phyloP scores from a whole-genome alignment of 2,797 vertebrate genomes.

The Naso thynnoides region DNA sequence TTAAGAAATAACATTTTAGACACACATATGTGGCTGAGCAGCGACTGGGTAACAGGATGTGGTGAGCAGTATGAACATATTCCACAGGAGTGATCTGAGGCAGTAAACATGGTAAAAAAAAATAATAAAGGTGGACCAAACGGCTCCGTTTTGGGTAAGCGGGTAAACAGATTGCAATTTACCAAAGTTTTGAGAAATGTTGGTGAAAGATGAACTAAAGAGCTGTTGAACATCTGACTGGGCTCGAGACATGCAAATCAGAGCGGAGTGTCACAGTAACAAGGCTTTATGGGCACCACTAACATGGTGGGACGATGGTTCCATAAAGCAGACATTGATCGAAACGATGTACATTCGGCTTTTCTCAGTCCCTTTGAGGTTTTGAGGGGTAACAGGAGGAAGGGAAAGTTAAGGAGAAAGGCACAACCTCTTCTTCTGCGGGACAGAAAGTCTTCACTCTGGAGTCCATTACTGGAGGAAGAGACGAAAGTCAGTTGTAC shows the following conservation, averaged over 20 bases:
- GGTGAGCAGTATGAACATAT: not conserved
- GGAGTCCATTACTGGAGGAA: constrained; percentile 54
- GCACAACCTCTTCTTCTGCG: constrained; percentile 70
- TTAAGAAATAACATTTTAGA: constrained; percentile 15
- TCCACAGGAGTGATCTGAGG: constrained; percentile 26
- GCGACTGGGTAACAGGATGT: not conserved
- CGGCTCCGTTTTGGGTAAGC: constrained; percentile 42
- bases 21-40: not conserved
- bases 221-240: not conserved
- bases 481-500: constrained; percentile 10
- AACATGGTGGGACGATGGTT: not conserved
- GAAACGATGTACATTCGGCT: constrained; percentile 2
- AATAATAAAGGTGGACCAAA: not conserved
- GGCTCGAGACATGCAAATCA: not conserved
- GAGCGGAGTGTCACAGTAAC: constrained; percentile 16
- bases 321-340: constrained; percentile 31
- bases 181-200: not conserved
- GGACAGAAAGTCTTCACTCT: constrained; percentile 46
- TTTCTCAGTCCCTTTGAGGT: constrained; percentile 9
- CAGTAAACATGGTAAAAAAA: constrained; percentile 24
- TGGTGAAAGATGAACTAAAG: not conserved
- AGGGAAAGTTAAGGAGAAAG: constrained; percentile 55
- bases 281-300: not conserved
- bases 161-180: constrained; percentile 34
- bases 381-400: not conserved